Conservation (phyloP, 2,797 vertebrate species). For the Mormyrus proboscirostris region DNA sequence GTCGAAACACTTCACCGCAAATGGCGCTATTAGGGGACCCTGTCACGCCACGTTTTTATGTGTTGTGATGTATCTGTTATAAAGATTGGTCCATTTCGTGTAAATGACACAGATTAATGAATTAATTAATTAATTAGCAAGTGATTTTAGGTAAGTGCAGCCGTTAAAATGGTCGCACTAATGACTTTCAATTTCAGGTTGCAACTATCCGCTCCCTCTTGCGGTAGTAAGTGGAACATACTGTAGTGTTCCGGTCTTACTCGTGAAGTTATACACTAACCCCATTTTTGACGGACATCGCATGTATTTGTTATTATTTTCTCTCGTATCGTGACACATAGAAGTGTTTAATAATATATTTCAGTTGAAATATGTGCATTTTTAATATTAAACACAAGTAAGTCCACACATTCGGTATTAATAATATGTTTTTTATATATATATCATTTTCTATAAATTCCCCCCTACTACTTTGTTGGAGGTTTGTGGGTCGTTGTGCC, state of each 20-base stretch:
- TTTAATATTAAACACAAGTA: not conserved
- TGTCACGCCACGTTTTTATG: not conserved
- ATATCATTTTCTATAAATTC: not conserved
- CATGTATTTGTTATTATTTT: not conserved
- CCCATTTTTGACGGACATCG: not conserved
- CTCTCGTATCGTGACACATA: not conserved
- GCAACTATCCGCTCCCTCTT: not conserved
- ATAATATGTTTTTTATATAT: not conserved
- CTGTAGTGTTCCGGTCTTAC: not conserved
- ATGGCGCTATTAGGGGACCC: not conserved
- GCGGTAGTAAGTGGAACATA: not conserved
- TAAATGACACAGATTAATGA: not conserved
- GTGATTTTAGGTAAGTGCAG: not conserved
- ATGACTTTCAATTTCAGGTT: not conserved
- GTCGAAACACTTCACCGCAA: not conserved
- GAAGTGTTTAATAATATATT: not conserved
- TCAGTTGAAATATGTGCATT: not conserved
- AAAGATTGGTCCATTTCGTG: not conserved
- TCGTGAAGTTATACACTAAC: not conserved
- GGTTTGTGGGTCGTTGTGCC: not conserved
- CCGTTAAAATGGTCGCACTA: not conserved
- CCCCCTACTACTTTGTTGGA: not conserved
- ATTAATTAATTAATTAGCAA: not conserved
- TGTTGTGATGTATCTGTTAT: not conserved
- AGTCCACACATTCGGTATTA: not conserved